Conservation (phyloP, 2,113 vertebrate species). For the Isichthys henryi region DNA sequence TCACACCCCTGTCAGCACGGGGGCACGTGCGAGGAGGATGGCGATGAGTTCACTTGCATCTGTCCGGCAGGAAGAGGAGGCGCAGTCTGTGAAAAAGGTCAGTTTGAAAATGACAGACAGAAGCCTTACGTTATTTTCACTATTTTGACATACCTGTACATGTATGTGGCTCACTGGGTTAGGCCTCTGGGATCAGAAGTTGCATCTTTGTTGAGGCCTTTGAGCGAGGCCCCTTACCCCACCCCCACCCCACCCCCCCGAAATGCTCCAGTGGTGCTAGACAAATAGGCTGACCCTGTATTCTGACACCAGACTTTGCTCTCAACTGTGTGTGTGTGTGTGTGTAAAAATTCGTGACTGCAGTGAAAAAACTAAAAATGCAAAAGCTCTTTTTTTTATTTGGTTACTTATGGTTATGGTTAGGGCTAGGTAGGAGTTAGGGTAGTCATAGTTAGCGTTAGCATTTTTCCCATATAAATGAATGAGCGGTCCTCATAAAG, state of each 20-base stretch:
- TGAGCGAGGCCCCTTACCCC: not conserved
- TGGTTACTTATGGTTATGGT: no score
- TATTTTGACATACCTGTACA: not conserved
- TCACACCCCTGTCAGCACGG: slow-evolving; percentile 86
- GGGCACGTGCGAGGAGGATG: slow-evolving; percentile 73
- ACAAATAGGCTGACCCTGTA: no score
- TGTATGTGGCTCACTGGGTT: not conserved
- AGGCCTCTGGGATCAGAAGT: not conserved
- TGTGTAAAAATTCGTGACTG: no score
- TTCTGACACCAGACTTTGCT: not conserved
- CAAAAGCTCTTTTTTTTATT: no score
- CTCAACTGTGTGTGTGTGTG: not conserved
- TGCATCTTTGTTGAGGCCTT: not conserved
- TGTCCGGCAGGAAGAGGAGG: slow-evolving; percentile 77
- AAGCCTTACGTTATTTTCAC: not conserved
- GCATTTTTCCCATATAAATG: no score
- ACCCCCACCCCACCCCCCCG: no score
- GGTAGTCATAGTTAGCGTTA: no score
- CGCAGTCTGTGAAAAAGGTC: slow-evolving; percentile 79
- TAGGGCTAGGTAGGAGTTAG: no score
- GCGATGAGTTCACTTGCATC: slow-evolving; percentile 72
- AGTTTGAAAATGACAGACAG: not conserved
- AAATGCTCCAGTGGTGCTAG: not conserved
- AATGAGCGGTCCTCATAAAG: no score
- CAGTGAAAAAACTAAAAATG: no score